Conservation (phyloP, 2,113 vertebrate species). For the Bos javanicus region DNA sequence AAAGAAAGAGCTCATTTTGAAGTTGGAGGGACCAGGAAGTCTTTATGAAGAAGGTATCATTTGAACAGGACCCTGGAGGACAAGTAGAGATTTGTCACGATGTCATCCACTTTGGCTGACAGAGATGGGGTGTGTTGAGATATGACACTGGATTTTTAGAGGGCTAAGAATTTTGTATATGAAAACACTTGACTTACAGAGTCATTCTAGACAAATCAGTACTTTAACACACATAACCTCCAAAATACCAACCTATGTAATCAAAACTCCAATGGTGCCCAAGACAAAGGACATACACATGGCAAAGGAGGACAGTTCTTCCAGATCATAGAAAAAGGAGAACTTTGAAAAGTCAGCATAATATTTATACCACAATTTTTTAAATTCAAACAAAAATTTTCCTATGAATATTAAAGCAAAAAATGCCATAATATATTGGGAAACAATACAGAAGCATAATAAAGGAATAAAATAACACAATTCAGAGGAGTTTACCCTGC, state of each 20-base stretch:
- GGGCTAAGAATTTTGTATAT: not conserved
- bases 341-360: not conserved
- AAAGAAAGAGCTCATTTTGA: not conserved
- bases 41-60: not conserved
- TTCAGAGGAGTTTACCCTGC: not conserved
- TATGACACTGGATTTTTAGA: not conserved
- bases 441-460: not conserved
- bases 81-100: not conserved
- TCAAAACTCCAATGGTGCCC: not conserved
- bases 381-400: not conserved
- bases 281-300: not conserved
- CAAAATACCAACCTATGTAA: not conserved
- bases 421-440: not conserved
- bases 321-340: not conserved
- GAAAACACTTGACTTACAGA: not conserved
- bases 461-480: not conserved
- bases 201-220: not conserved
- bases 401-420: not conserved
- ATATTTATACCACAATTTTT: not conserved
- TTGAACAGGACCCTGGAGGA: not conserved
- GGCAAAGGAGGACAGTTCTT: not conserved
- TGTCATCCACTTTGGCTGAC: not conserved
- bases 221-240: not conserved
- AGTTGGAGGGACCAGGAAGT: not conserved
- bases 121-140: not conserved